Evolutionary conservation across 2,888 invertebrate species (phyloP).

Genomic region (Agrochola lota): DNA sequence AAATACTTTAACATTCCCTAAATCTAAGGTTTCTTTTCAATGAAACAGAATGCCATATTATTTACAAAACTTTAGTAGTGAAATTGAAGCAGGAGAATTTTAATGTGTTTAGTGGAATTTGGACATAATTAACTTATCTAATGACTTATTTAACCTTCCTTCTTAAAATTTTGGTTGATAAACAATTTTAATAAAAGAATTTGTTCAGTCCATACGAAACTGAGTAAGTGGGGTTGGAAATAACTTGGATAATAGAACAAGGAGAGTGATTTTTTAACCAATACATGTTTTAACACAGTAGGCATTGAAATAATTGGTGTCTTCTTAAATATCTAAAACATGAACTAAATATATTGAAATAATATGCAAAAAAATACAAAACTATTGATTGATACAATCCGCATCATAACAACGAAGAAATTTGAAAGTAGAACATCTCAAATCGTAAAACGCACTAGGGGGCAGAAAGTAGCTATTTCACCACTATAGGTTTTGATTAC

Average conservation of each 20-base stretch:
- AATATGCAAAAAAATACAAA: background rate
- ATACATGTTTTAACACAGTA: background rate
- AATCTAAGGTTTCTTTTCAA: background rate
- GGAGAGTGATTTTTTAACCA: background rate
- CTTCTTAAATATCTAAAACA: conserved; percentile 19
- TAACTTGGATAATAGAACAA: background rate
- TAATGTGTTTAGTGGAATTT: background rate
- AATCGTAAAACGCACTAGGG: conserved; percentile 50
- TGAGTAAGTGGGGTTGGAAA: background rate
- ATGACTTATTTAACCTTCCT: conserved; percentile 13
- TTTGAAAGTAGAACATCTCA: conserved; percentile 40
- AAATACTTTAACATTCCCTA: background rate
- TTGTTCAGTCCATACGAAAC: background rate
- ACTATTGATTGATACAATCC: background rate
- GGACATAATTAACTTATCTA: conserved; percentile 7
- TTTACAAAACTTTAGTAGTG: background rate
- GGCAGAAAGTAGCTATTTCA: conserved; percentile 35
- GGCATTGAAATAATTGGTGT: conserved; percentile 3
- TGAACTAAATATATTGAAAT: conserved; percentile 7
- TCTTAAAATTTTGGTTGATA: background rate
- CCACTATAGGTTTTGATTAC: conserved; percentile 44
- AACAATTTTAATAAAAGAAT: background rate
- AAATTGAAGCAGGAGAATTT: background rate
- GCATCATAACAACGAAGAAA: background rate
- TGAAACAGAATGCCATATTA: background rate